phyloP scores from a whole-genome alignment of 2,113 vertebrate genomes.

The Numida meleagris region DNA sequence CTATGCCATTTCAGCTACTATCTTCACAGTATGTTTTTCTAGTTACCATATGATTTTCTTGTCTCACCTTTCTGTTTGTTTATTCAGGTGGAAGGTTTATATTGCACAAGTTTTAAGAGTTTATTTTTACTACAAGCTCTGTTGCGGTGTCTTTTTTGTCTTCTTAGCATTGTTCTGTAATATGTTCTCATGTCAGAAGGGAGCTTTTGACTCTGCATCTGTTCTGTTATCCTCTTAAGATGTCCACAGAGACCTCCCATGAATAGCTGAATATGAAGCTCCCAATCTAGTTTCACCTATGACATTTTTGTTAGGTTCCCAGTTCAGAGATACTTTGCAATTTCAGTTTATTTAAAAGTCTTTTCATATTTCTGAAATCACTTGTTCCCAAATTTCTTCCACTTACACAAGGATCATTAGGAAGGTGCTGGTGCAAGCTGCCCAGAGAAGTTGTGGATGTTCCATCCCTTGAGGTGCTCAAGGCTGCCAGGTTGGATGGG shows the following conservation, averaged over 20 bases:
- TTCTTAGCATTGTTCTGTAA: neutral
- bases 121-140: neutral
- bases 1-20: slow-evolving; percentile 90
- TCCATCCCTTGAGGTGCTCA: too few relatives aligned
- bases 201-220: neutral
- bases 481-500: too few relatives aligned
- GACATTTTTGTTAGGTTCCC: neutral
- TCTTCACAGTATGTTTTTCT: slow-evolving; percentile 86
- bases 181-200: neutral
- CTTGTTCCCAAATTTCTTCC: neutral
- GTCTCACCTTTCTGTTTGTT: neutral
- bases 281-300: neutral
- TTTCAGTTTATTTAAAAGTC: neutral
- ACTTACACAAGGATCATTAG: neutral
- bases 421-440: too few relatives aligned
- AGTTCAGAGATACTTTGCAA: neutral
- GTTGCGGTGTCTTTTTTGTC: neutral
- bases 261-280: neutral
- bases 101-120: neutral
- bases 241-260: neutral
- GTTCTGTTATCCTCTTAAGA: neutral
- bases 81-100: neutral
- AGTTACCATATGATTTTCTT: neutral
- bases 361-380: neutral
- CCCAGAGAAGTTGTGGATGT: too few relatives aligned